These are phyloP conservation scores for Tachypleus tridentatus DNA, from an alignment of 1,140 invertebrate species.

Conservation along the genomic window DNA sequence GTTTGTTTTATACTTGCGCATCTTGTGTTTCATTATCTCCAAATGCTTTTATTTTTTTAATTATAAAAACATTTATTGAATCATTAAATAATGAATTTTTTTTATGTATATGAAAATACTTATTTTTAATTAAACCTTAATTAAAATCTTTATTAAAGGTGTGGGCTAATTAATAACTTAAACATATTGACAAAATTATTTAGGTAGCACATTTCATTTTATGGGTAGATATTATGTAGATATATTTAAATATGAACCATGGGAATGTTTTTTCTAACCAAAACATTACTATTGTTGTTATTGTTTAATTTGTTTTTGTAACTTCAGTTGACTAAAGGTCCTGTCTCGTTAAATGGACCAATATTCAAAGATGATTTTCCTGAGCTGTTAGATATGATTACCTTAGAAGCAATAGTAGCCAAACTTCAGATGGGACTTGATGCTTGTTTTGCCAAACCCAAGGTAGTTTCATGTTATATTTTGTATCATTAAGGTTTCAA, in stretches of 20 bases:
- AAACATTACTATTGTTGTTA: conserved; percentile 22
- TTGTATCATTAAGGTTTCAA: background rate
- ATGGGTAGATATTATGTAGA: no score
- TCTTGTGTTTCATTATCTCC: background rate
- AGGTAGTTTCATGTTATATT: conserved; percentile 22
- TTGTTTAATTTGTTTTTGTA: background rate
- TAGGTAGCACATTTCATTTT: no score
- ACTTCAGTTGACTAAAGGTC: background rate
- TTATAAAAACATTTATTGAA: conserved; percentile 2
- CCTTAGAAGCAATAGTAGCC: conserved; percentile 52
- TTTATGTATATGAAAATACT: conserved; percentile 7
- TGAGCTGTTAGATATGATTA: conserved; percentile 45
- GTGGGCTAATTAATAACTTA: no score
- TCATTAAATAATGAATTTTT: conserved; percentile 10
- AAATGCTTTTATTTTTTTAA: no score
- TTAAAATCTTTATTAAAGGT: no score
- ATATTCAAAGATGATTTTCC: conserved; percentile 11
- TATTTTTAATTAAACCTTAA: no score
- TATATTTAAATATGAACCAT: conserved; percentile 29
- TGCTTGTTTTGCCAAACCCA: conserved; percentile 32
- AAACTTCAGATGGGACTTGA: conserved; percentile 55
- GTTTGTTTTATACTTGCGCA: conserved; percentile 14
- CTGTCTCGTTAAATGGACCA: conserved; percentile 6
- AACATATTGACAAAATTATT: no score
- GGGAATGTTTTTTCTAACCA: conserved; percentile 7